These are phyloP conservation scores for Ceratitis capitata DNA, from an alignment of 1,140 invertebrate genomes.

Conservation along the genomic window DNA sequence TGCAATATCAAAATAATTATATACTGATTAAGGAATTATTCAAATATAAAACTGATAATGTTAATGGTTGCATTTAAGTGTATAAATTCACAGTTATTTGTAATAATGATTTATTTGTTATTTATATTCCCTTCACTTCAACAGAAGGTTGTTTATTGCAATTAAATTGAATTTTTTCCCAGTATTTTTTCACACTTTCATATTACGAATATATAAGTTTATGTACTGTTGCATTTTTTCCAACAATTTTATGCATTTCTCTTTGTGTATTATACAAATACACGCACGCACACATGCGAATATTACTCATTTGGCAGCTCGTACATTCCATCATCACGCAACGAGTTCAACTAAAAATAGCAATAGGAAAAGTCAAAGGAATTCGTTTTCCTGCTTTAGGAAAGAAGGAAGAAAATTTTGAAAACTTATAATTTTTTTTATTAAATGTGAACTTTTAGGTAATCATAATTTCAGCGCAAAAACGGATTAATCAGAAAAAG, in stretches of 20 bases:
- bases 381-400: neutral
- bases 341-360: slow-evolving; percentile 11
- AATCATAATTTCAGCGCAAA: too few species aligned
- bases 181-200: neutral
- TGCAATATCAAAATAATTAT: neutral
- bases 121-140: too few species aligned
- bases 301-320: neutral
- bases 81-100: too few species aligned
- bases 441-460: neutral
- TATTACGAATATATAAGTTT: neutral
- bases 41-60: neutral
- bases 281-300: neutral
- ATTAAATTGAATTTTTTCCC: neutral
- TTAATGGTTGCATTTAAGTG: neutral
- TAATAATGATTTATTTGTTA: too few species aligned
- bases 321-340: neutral
- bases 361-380: neutral
- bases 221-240: neutral
- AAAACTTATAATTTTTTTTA: too few species aligned
- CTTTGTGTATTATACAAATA: neutral
- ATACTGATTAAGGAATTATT: neutral
- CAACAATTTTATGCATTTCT: neutral
- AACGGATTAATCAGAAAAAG: too few species aligned
- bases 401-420: too few species aligned
- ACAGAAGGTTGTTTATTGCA: too few species aligned